Evolutionary conservation across 2,888 invertebrate species (phyloP).

Genomic region (Leptinotarsa juncta): DNA sequence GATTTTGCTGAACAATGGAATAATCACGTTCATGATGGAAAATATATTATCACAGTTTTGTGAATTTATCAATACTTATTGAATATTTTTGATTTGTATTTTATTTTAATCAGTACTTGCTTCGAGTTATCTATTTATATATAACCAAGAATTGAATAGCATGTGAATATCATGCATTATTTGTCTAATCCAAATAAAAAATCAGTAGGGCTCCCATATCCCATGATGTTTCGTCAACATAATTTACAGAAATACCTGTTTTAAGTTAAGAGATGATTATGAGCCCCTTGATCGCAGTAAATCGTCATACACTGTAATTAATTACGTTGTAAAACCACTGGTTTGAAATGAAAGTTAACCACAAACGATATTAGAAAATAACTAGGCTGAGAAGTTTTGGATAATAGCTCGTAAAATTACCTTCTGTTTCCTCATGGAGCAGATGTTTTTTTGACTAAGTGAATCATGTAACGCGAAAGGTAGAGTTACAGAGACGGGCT

Average conservation of each 20-base stretch:
- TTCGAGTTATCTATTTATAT: too few species aligned
- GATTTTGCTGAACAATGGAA: too few species aligned
- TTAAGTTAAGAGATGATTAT: neutral
- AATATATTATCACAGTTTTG: too few species aligned
- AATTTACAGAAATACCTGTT: neutral
- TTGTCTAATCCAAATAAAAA: neutral
- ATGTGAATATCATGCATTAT: too few species aligned
- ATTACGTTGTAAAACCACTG: neutral
- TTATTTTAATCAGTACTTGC: too few species aligned
- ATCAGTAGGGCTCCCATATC: neutral
- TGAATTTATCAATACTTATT: too few species aligned
- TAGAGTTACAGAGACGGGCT: neutral
- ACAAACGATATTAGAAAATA: constrained; percentile 4
- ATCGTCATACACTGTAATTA: neutral
- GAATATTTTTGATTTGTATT: too few species aligned
- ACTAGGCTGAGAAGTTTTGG: neutral
- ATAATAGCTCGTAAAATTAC: neutral
- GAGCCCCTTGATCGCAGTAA: neutral
- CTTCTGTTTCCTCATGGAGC: neutral
- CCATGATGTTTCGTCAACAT: neutral
- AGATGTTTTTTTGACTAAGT: neutral
- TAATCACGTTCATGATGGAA: too few species aligned
- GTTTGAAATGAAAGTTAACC: neutral
- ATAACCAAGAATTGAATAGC: too few species aligned
- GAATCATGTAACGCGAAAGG: neutral